These are phyloP conservation scores for Pseudomugil gertrudae DNA, from an alignment of 2,797 vertebrate genomes.

Conservation along the genomic window DNA sequence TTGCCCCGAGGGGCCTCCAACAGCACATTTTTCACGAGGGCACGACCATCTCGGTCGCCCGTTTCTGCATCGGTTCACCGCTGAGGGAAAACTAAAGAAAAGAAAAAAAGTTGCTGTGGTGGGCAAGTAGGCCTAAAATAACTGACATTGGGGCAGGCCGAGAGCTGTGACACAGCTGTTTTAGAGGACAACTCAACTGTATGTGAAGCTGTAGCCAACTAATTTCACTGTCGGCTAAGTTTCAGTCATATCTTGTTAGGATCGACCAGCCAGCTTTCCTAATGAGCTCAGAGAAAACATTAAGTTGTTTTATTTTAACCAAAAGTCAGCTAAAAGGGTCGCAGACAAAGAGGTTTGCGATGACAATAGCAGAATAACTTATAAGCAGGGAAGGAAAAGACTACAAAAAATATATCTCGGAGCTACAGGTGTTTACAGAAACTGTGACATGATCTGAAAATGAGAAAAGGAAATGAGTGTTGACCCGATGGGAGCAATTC, in stretches of 20 bases:
- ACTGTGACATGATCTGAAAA: slow-evolving; percentile 21
- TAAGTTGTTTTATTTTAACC: slow-evolving; percentile 25
- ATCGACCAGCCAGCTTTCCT: slow-evolving; percentile 59
- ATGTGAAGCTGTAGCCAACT: slow-evolving; percentile 64
- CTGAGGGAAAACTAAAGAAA: neutral
- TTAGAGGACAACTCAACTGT: slow-evolving; percentile 71
- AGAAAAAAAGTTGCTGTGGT: slow-evolving; percentile 68
- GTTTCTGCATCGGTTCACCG: slow-evolving; percentile 71
- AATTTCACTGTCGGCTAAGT: slow-evolving; percentile 76
- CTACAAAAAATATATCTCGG: slow-evolving; percentile 12
- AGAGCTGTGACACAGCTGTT: slow-evolving; percentile 78
- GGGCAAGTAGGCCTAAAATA: slow-evolving; percentile 75
- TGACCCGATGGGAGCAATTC: slow-evolving; percentile 30
- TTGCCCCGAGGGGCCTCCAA: slow-evolving; percentile 61
- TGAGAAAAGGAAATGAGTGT: slow-evolving; percentile 36
- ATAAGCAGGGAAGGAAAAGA: slow-evolving; percentile 15
- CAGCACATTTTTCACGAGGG: slow-evolving; percentile 69
- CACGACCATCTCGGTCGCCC: slow-evolving; percentile 51
- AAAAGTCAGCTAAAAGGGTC: slow-evolving; percentile 28
- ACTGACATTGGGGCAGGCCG: slow-evolving; percentile 65
- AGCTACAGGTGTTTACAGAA: slow-evolving; percentile 22
- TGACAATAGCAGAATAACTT: slow-evolving; percentile 5
- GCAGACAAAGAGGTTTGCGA: slow-evolving; percentile 7
- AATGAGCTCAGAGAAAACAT: slow-evolving; percentile 55
- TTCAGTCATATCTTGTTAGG: slow-evolving; percentile 68